A percentile compares a stretch with the other conserved stretches of the same genome.
Conservation (phyloP, 2,888 invertebrate species). For the Drosophila borborema region DNA sequence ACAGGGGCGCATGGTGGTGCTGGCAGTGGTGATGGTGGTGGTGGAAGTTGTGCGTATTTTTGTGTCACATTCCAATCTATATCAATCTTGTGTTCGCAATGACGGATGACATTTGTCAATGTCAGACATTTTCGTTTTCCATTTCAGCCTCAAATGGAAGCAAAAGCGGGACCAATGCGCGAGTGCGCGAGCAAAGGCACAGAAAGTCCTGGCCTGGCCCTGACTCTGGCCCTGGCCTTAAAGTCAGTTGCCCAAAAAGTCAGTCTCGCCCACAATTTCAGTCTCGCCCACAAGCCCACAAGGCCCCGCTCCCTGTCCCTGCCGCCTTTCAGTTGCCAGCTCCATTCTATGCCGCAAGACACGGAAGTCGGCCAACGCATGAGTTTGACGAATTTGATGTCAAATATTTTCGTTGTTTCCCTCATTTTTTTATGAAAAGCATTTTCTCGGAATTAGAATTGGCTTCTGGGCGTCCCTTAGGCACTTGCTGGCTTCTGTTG, state of each 20-base stretch:
- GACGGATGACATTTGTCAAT: constrained; percentile 86
- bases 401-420: constrained; percentile 79
- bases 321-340: constrained; percentile 14
- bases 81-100: constrained; percentile 86
- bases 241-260: constrained; percentile 69
- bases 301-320: constrained; percentile 19
- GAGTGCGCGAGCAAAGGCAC: constrained; percentile 49
- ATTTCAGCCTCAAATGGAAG: constrained; percentile 75
- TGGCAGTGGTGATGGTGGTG: constrained; percentile 39
- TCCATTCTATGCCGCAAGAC: constrained; percentile 31
- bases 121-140: constrained; percentile 85
- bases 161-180: neutral
- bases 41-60: constrained; percentile 81
- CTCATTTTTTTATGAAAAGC: constrained; percentile 70
- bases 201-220: constrained; percentile 8
- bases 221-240: constrained; percentile 50
- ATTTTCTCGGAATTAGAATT: constrained; percentile 76
- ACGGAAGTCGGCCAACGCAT: constrained; percentile 55
- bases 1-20: constrained; percentile 38
- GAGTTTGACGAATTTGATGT: constrained; percentile 82
- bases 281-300: constrained; percentile 41
- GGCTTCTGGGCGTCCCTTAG: constrained; percentile 55
- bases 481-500: constrained; percentile 21
- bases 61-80: constrained; percentile 86
- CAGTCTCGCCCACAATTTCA: constrained; percentile 49